Evolutionary conservation across 2,888 invertebrate species (phyloP), one percentile per base, ranked within the genome.

Genomic region (Stenurella melanura): DNA sequence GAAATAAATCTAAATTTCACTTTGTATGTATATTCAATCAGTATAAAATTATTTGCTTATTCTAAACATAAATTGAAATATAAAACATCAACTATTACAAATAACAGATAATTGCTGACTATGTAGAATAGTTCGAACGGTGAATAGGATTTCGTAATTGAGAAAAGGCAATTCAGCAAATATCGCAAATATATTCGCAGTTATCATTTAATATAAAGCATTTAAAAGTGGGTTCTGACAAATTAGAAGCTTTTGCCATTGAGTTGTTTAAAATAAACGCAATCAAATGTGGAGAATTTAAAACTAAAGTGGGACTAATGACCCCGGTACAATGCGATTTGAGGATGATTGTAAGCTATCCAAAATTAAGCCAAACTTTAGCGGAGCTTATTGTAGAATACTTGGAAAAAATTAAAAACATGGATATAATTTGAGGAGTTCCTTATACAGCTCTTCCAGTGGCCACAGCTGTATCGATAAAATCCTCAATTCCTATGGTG

Each of bases 311-410:
- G 85, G 99, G 99, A 2, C 92, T 97, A 57, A 93, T 93, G 89
- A 97, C 98, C 11, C 98, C 98, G 0, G 94, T 98, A 73, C 99
- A 99, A 89, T 96, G 98, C 88, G 99, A 99, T 90, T 91, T 99
- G 76, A 93, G 99, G 83, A 94, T 97, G 68, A 95, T 99, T 82
- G 95, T 99, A 68, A 97, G 98, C 75, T 94, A 96, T 88, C 98
- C 98, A 0, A 92, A 93, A 86, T 89, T 98, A 75, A 93, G 95
- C 95, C 91, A 92, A 83, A 89, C 90, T 66, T 90, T 96, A 5
- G 91, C 94, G 0, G 91, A 92, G n/a, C n/a, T n/a, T 67, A 85
- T 95, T 17, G 90, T 91, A 79, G 91, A 93, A 18, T 90, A 92
- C 77, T 19, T 84, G 9, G 60, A 90, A 61, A 89, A 92, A 18